Percentiles rank a stretch among this genome's conserved stretches.
Evolutionary conservation across 2,797 vertebrate genomes (phyloP).

Genomic region (Hypotaenidia okinawae): DNA sequence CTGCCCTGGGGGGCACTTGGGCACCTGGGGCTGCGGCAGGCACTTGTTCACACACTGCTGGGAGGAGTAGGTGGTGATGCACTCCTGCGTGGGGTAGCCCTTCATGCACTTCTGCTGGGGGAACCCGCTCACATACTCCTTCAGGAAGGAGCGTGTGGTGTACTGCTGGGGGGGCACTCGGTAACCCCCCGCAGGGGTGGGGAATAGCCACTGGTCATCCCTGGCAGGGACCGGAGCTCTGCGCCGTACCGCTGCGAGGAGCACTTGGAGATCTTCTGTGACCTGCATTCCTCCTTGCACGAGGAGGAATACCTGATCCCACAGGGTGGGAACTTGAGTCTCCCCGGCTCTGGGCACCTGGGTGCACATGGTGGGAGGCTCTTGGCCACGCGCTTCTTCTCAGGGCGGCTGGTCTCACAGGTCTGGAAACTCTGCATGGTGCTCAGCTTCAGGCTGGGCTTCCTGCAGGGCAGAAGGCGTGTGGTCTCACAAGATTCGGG

Average conservation of each 20-base stretch:
- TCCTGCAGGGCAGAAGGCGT: background rate
- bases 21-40: fast-evolving
- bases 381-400: background rate
- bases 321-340: constrained; percentile 39
- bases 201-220: background rate
- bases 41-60: background rate
- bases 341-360: background rate
- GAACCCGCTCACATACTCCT: fast-evolving
- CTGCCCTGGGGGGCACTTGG: background rate
- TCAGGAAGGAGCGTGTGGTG: fast-evolving
- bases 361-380: background rate
- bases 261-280: background rate
- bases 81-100: constrained; percentile 39
- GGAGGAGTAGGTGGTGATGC: background rate
- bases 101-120: constrained; percentile 15
- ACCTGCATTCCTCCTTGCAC: background rate
- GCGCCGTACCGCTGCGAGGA: fast-evolving
- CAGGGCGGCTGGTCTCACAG: fast-evolving
- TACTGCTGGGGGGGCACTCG: constrained; percentile 16
- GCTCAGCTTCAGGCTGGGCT: background rate
- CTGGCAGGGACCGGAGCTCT: background rate
- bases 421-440: background rate
- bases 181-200: background rate
- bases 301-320: constrained; percentile 12
- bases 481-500: background rate